Evolutionary conservation across 2,797 vertebrate genomes (phyloP).

Genomic region (Galagoides demidoff): DNA sequence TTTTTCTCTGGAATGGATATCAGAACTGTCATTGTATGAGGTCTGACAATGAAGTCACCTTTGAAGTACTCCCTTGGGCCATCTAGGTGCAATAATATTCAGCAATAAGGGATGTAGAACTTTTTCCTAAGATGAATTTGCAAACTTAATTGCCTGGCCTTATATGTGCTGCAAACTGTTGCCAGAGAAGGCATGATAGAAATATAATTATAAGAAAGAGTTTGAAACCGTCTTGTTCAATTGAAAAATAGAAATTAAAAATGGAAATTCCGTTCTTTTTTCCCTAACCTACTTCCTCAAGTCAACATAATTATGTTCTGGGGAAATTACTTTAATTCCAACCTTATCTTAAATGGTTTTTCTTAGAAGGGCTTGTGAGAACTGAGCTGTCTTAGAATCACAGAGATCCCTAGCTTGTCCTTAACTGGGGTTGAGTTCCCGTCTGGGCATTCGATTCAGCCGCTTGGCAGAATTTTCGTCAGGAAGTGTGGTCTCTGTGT

Average conservation of each 20-base stretch:
- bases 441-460: neutral
- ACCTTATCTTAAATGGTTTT: neutral
- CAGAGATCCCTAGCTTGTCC: neutral
- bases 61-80: too few species aligned
- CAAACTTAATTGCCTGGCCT: too few species aligned
- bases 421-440: neutral
- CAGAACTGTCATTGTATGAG: too few species aligned
- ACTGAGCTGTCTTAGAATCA: neutral
- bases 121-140: too few species aligned
- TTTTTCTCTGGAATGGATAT: too few species aligned
- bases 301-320: neutral
- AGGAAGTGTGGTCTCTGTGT: neutral
- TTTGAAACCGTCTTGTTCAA: neutral
- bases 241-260: constrained; percentile 22
- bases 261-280: neutral
- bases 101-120: too few species aligned
- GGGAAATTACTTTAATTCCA: constrained; percentile 51
- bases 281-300: neutral
- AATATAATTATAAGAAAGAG: neutral
- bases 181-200: neutral
- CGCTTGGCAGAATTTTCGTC: neutral
- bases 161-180: neutral
- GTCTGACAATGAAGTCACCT: too few species aligned
- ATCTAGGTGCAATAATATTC: too few species aligned
- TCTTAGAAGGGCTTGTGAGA: neutral